Evolutionary conservation across 2,113 vertebrate species (phyloP).

Genomic region (Henicopernis longicauda): DNA sequence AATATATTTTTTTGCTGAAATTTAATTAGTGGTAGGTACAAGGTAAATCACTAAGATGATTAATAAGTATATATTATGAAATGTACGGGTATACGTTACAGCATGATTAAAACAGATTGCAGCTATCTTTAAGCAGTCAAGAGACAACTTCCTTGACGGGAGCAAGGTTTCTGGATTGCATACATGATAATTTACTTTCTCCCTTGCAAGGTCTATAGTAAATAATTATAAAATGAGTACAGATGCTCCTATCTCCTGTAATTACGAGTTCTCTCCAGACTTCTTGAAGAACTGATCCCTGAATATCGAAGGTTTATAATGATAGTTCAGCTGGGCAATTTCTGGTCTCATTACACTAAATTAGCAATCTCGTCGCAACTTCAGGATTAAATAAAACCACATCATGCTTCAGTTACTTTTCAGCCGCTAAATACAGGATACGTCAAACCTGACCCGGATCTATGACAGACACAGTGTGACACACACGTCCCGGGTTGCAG

Average conservation of each 20-base stretch:
- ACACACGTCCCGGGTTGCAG: background rate
- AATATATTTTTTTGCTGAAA: background rate
- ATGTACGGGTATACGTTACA: background rate
- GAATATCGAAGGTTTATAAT: background rate
- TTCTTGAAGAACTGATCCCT: background rate
- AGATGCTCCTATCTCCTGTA: background rate
- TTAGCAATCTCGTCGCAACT: background rate
- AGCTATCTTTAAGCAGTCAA: background rate
- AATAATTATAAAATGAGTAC: background rate
- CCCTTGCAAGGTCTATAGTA: background rate
- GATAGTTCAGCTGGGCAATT: background rate
- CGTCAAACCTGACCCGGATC: background rate
- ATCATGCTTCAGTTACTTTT: background rate
- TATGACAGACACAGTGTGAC: background rate
- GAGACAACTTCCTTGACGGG: background rate
- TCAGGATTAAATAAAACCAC: background rate
- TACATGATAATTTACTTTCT: background rate
- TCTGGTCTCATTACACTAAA: background rate
- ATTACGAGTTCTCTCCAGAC: background rate
- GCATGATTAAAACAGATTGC: background rate
- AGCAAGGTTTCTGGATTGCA: background rate
- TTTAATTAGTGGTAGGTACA: background rate
- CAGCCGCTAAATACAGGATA: background rate
- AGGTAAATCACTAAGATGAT: background rate
- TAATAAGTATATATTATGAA: background rate